Percentiles rank a stretch among this genome's conserved stretches.
phyloP scores from a whole-genome alignment of 2,888 invertebrate genomes.

The Tetragnatha montana region DNA sequence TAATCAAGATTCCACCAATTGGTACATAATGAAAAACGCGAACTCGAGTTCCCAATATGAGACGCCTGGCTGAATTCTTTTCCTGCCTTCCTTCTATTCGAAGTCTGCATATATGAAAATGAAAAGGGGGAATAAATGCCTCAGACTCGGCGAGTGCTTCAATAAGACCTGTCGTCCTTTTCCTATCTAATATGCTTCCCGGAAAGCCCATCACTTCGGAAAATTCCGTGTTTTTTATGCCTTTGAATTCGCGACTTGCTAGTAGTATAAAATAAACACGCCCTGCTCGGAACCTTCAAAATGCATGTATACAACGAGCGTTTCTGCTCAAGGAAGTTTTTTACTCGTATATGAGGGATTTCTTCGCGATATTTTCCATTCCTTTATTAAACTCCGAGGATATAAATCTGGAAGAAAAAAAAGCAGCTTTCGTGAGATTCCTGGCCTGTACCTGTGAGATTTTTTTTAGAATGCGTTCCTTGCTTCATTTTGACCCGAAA shows the following conservation, averaged over 20 bases:
- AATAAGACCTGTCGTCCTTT: slow-evolving; percentile 53
- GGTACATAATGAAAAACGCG: background rate
- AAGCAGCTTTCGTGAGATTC: background rate
- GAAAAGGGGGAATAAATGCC: slow-evolving; percentile 29
- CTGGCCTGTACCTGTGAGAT: slow-evolving; percentile 7
- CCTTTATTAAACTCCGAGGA: slow-evolving; percentile 45
- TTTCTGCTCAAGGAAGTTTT: background rate
- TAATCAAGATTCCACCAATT: slow-evolving; percentile 42
- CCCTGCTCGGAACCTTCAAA: slow-evolving; percentile 3
- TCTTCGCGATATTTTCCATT: slow-evolving; percentile 41
- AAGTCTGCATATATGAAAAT: background rate
- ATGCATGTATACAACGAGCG: background rate
- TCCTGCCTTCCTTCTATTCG: background rate
- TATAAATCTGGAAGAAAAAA: slow-evolving; percentile 25
- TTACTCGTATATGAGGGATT: slow-evolving; percentile 25
- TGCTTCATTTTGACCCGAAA: slow-evolving; percentile 4
- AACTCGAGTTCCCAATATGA: background rate
- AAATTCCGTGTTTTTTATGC: slow-evolving; percentile 42
- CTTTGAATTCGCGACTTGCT: slow-evolving; percentile 22
- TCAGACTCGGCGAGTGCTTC: slow-evolving; percentile 15
- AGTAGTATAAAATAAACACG: slow-evolving; percentile 52
- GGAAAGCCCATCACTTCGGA: slow-evolving; percentile 52
- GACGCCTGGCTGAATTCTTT: background rate
- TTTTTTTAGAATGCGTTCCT: slow-evolving; percentile 1
- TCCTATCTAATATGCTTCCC: slow-evolving; percentile 49